phyloP scores from a whole-genome alignment of 2,113 vertebrate species.

The Hippocampus guttulatus region DNA sequence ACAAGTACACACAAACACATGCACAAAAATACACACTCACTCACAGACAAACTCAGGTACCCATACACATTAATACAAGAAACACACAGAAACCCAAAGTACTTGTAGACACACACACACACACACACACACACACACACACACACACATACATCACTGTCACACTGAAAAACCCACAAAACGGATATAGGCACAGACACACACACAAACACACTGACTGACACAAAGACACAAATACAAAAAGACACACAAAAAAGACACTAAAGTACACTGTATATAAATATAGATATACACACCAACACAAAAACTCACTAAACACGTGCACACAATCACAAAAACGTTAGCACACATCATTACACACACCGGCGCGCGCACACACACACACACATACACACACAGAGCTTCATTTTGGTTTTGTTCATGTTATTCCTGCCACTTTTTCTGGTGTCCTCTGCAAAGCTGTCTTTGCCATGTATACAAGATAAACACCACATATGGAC shows the following conservation, averaged over 20 bases:
- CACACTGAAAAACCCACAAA: no score
- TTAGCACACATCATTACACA: no score
- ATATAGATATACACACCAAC: background rate
- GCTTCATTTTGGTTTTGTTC: background rate
- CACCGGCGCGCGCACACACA: no score
- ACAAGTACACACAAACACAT: background rate
- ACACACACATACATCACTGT: no score
- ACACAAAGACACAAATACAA: background rate
- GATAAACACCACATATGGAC: conserved; percentile 11
- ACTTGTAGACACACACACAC: background rate
- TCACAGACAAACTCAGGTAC: background rate
- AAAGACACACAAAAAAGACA: background rate
- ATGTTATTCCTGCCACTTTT: background rate
- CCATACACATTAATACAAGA: background rate
- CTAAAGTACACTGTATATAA: background rate
- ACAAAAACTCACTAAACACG: background rate
- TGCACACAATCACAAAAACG: background rate
- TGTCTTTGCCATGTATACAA: background rate
- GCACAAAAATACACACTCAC: background rate
- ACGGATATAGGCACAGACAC: no score
- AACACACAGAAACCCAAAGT: background rate
- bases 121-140: background rate
- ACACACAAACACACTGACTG: no score
- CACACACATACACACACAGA: background rate
- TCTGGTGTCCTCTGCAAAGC: background rate